Percentiles rank a stretch among this genome's conserved stretches.
phyloP scores from a whole-genome alignment of 2,797 vertebrate species.

The Lepilemur ruficaudatus region DNA sequence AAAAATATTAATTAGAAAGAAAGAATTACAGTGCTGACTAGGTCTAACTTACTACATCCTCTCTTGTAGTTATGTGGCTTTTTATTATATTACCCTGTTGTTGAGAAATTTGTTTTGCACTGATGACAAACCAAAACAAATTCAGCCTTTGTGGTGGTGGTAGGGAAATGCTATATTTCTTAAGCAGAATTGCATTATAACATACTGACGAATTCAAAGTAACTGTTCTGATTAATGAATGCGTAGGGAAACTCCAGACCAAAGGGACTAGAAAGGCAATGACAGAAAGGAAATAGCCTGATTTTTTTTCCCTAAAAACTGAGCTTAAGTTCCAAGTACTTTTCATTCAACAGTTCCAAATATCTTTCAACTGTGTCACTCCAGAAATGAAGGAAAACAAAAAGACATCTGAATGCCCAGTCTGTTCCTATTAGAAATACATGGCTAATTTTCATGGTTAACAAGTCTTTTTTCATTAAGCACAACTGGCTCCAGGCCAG shows the following conservation, averaged over 20 bases:
- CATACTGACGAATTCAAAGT: slow-evolving; percentile 50
- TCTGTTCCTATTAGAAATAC: slow-evolving; percentile 35
- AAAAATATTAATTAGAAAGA: slow-evolving; percentile 50
- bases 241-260: slow-evolving; percentile 21
- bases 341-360: slow-evolving; percentile 52
- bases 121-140: slow-evolving; percentile 57
- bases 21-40: slow-evolving; percentile 25
- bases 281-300: slow-evolving; percentile 38
- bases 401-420: background rate
- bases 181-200: slow-evolving; percentile 50
- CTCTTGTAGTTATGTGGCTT: background rate
- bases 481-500: background rate
- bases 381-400: slow-evolving; percentile 30
- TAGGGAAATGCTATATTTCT: background rate
- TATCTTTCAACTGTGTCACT: slow-evolving; percentile 43
- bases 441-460: slow-evolving; percentile 10
- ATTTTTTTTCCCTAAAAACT: slow-evolving; percentile 40
- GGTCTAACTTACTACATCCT: background rate
- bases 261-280: slow-evolving; percentile 19
- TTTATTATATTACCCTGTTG: slow-evolving; percentile 25
- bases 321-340: slow-evolving; percentile 44
- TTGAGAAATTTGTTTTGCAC: slow-evolving; percentile 38
- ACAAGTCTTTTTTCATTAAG: background rate
- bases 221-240: slow-evolving; percentile 17
- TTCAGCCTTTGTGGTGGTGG: background rate